A percentile compares a stretch with the other conserved stretches of the same genome.
Conservation (phyloP, 2,113 vertebrate species). For the Fregata magnificens region DNA sequence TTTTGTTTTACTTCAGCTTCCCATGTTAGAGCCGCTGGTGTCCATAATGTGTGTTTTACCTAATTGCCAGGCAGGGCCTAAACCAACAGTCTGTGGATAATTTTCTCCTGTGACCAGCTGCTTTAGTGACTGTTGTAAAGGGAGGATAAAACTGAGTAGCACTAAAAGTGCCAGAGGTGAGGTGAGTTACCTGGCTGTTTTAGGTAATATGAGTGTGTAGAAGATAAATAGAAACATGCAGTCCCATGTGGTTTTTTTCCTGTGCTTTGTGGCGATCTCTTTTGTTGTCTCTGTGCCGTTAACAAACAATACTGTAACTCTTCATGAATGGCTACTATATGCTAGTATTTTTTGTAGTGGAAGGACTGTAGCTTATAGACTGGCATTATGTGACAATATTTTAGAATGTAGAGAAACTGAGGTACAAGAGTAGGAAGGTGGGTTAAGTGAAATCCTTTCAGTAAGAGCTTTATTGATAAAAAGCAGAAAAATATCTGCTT, state of each 20-base stretch:
- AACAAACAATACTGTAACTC: neutral
- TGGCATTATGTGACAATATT: neutral
- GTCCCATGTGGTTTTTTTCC: neutral
- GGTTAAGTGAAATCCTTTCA: neutral
- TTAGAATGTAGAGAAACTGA: neutral
- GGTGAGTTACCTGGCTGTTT: neutral
- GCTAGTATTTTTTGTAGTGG: neutral
- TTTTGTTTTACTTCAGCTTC: neutral
- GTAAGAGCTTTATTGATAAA: neutral
- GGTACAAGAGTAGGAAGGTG: neutral
- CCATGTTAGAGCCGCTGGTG: neutral
- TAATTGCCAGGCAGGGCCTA: neutral
- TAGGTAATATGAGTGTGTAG: neutral
- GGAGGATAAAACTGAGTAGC: neutral
- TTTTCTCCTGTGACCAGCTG: neutral
- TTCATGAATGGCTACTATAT: neutral
- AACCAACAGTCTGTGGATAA: neutral
- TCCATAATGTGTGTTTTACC: neutral
- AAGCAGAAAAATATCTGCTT: neutral
- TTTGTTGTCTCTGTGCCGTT: neutral
- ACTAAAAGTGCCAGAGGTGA: neutral
- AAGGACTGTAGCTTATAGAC: neutral
- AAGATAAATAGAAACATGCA: neutral
- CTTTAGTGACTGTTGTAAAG: neutral
- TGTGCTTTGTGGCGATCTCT: neutral